Percentiles rank a stretch among this genome's conserved stretches.
phyloP scores from a whole-genome alignment of 2,888 invertebrate genomes.

The Julus scanicus region DNA sequence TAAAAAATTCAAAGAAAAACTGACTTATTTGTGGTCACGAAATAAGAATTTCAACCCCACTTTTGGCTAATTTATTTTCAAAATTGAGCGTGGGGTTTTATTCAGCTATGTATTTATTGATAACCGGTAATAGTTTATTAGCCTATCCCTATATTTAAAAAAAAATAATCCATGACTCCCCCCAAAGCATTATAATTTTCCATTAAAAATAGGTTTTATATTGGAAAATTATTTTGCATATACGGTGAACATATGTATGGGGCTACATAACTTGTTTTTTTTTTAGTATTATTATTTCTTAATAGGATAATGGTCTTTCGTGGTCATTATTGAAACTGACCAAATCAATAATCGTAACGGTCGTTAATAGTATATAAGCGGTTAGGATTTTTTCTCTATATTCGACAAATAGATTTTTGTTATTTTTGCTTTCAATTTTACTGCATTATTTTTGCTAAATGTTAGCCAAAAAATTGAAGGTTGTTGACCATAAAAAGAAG shows the following conservation, averaged over 20 bases:
- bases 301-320: conserved; percentile 37
- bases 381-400: conserved; percentile 25
- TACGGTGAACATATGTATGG: too few relatives aligned
- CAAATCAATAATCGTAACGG: conserved; percentile 40
- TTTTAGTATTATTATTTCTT: background rate
- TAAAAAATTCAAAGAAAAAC: conserved; percentile 4
- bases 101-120: background rate
- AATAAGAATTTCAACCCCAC: background rate
- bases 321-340: conserved; percentile 36
- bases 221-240: conserved; percentile 35
- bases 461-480: conserved; percentile 41
- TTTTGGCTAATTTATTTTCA: background rate
- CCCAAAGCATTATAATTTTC: conserved; percentile 39
- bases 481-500: conserved; percentile 37
- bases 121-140: conserved; percentile 39
- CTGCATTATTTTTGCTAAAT: conserved; percentile 41
- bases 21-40: conserved; percentile 30
- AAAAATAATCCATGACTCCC: conserved; percentile 29
- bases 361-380: conserved; percentile 37
- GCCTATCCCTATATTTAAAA: conserved; percentile 39
- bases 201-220: conserved; percentile 23
- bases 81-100: background rate
- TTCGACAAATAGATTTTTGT: conserved; percentile 46
- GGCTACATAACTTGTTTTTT: background rate
- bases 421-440: conserved; percentile 17